phyloP scores from a whole-genome alignment of 2,888 invertebrate genomes.

The Silvanus unidentatus region DNA sequence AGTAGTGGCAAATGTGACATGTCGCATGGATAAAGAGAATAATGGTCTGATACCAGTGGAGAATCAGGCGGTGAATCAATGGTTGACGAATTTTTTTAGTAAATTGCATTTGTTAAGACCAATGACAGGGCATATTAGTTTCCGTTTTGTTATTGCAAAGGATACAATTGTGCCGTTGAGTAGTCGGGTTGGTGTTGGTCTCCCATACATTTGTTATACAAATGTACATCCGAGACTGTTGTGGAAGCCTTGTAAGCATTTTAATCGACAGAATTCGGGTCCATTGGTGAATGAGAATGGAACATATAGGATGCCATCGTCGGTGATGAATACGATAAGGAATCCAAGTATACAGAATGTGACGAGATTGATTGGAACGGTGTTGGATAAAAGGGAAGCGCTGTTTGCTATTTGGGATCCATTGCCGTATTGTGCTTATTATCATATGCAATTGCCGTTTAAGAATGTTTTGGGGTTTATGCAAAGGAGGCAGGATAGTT shows the following conservation, averaged over 20 bases:
- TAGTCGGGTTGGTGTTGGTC: conserved; percentile 70
- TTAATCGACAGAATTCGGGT: conserved; percentile 52
- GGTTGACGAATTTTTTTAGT: conserved; percentile 67
- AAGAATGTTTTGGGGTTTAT: conserved; percentile 54
- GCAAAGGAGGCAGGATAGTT: conserved; percentile 45
- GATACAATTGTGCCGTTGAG: conserved; percentile 56
- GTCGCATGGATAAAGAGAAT: conserved; percentile 61
- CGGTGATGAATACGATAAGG: conserved; percentile 48
- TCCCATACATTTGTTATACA: conserved; percentile 76
- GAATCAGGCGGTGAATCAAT: conserved; percentile 61
- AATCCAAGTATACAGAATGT: conserved; percentile 50
- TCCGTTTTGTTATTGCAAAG: conserved; percentile 64
- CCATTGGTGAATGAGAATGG: conserved; percentile 48
- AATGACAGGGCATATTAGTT: conserved; percentile 74
- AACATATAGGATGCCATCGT: conserved; percentile 57
- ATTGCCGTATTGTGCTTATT: conserved; percentile 78
- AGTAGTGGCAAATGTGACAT: conserved; percentile 75
- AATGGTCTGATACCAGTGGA: conserved; percentile 65
- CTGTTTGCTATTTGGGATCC: conserved; percentile 82
- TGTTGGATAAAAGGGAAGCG: conserved; percentile 72
- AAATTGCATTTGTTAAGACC: conserved; percentile 59
- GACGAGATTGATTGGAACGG: conserved; percentile 59
- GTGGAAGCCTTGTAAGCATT: conserved; percentile 59
- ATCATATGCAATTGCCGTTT: conserved; percentile 71
- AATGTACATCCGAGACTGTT: conserved; percentile 60